Conservation (phyloP, 2,113 vertebrate genomes). For the Oxygymnocypris stewartii region DNA sequence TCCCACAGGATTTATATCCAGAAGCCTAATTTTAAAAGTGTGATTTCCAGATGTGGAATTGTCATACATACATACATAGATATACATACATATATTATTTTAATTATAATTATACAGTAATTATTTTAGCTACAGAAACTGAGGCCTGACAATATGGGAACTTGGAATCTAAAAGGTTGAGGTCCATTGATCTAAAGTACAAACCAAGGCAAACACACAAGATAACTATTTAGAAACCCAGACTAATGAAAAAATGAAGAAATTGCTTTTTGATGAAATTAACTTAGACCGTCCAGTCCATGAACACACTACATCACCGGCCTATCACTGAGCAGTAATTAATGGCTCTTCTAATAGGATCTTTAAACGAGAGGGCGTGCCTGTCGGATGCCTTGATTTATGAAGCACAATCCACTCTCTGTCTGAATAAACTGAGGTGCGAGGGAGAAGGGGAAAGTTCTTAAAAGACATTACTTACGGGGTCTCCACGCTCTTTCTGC, state of each 20-base stretch:
- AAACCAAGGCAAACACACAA: constrained; percentile 1
- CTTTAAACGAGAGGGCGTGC: constrained; percentile 27
- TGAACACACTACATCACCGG: constrained; percentile 2
- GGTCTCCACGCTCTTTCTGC: constrained; percentile 95
- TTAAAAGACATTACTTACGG: constrained; percentile 85
- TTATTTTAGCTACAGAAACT: too few species aligned
- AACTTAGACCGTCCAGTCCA: not conserved
- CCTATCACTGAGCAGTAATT: constrained; percentile 26
- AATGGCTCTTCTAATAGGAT: not conserved
- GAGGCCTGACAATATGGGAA: not conserved
- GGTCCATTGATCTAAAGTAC: not conserved
- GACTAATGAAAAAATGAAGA: not conserved
- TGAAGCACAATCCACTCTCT: not conserved
- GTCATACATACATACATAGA: not conserved
- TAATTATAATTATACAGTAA: too few species aligned
- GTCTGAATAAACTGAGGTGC: not conserved
- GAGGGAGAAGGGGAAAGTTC: not conserved
- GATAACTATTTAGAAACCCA: not conserved
- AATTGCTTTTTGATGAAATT: constrained; percentile 16
- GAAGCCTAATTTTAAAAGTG: not conserved
- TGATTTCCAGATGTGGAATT: not conserved
- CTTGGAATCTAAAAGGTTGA: not conserved
- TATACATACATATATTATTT: too few species aligned
- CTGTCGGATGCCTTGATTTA: constrained; percentile 19
- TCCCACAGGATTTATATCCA: not conserved